These are phyloP conservation scores for Schmidtea mediterranea DNA, from an alignment of 1,140 invertebrate species.

Conservation along the genomic window DNA sequence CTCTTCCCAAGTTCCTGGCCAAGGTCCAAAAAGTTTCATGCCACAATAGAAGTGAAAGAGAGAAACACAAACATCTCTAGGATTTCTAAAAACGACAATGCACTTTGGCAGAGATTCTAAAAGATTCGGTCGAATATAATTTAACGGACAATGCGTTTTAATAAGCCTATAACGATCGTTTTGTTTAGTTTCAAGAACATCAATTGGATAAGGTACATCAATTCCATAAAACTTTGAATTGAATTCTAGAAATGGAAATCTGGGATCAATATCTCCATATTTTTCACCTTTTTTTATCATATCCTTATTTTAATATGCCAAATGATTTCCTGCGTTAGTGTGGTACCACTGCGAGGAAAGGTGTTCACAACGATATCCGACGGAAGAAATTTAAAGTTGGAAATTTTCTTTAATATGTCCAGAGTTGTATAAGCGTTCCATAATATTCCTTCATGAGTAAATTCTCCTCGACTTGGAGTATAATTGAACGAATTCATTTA, in stretches of 20 bases:
- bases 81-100: slow-evolving; percentile 34
- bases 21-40: slow-evolving; percentile 33
- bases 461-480: background rate
- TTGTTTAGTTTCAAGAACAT: background rate
- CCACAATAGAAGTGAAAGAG: slow-evolving; percentile 48
- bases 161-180: background rate
- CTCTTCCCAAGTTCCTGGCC: slow-evolving; percentile 16
- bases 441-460: background rate
- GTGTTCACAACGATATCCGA: background rate
- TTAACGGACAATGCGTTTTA: background rate
- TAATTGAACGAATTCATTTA: background rate
- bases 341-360: slow-evolving; percentile 35
- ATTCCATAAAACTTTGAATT: slow-evolving; percentile 12
- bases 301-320: slow-evolving; percentile 55
- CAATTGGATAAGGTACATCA: slow-evolving; percentile 7
- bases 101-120: background rate
- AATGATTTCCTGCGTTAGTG: slow-evolving; percentile 60
- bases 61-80: slow-evolving; percentile 54
- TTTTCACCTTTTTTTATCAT: slow-evolving; percentile 42
- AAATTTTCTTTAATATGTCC: background rate
- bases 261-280: slow-evolving; percentile 29
- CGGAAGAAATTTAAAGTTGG: background rate
- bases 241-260: slow-evolving; percentile 35
- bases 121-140: slow-evolving; percentile 10
- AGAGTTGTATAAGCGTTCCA: background rate